Evolutionary conservation across 2,888 invertebrate genomes (phyloP).

Genomic region (Hydroisotoma schaefferi): DNA sequence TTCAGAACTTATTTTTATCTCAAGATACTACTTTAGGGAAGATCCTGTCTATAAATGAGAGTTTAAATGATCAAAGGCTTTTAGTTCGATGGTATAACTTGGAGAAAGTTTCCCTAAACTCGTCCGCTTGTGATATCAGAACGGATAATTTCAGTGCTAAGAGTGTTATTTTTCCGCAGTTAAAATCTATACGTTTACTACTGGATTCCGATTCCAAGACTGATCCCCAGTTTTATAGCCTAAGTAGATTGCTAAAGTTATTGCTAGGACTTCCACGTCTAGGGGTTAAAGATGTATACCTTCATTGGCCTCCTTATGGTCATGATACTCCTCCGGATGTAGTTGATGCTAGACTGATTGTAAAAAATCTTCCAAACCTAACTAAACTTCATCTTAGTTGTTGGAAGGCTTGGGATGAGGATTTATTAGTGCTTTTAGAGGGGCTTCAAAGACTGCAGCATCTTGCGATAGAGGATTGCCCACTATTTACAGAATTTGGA

Average conservation of each 20-base stretch:
- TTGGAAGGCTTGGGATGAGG: slow-evolving; percentile 13
- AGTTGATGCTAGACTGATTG: not conserved
- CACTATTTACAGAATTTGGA: slow-evolving; percentile 5
- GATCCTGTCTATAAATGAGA: slow-evolving; percentile 1
- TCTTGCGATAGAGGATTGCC: slow-evolving; percentile 8
- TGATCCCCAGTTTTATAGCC: slow-evolving; percentile 1
- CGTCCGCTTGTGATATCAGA: slow-evolving; percentile 13
- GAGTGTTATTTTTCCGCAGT: not conserved
- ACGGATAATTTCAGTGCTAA: not conserved
- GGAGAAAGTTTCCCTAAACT: slow-evolving; percentile 2
- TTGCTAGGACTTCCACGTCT: not conserved
- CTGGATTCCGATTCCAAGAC: slow-evolving; percentile 9
- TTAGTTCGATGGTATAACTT: slow-evolving; percentile 3
- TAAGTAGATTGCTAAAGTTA: not conserved
- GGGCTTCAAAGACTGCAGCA: not conserved
- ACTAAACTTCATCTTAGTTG: slow-evolving; percentile 2
- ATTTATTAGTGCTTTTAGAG: not conserved
- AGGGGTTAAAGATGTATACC: not conserved
- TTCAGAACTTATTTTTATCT: slow-evolving; percentile 5
- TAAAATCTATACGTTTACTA: slow-evolving; percentile 6
- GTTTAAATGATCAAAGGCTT: slow-evolving; percentile 1
- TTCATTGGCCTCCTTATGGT: slow-evolving; percentile 9
- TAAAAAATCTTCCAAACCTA: slow-evolving; percentile 5
- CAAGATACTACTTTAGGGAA: slow-evolving; percentile 9
- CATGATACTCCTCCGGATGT: slow-evolving; percentile 8